Base-by-base conservation (phyloP, 2,113 vertebrate species). In the Menura novaehollandiae region DNA sequence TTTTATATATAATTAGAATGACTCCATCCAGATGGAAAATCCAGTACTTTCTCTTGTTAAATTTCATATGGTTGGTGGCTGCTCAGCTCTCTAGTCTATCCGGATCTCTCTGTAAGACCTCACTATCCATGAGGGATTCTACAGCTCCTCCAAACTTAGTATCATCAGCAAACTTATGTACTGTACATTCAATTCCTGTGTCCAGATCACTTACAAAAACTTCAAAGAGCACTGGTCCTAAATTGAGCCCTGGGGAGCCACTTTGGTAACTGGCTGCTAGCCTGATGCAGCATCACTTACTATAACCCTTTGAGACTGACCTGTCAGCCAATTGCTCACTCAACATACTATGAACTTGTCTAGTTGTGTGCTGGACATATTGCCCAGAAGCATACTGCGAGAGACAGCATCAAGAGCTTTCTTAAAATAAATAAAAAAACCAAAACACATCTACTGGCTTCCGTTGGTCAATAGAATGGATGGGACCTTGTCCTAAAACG, bases 321-420 rank as follows among this genome's bases (percentile, higher is more conserved):
- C 20, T 0, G 0, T 49, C 35, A 49, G 24, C 11, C 27, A 44
- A 1, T 32, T 72, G 4, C 16, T 55, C 27, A 44, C 7, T 7
- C 47, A 27, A 11, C 4, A 7, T 60, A 11, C 20, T 82, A 14
- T 14, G 47, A 44, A 52, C 20, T 51, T 46, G 27, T 39, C 9
- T 20, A 67, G 20, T 32, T 60, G 15, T 0, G 1, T 33, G 47
- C 41, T 67, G 46, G 64, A 77, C 15, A 11, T 47, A 82, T 87
- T 44, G 1, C 27, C 23, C 16, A 39, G 41, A 39, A 85, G 20
- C 7, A 58, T 22, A 18, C 13, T 33, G 6, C 10, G 24, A 47
- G 39, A 59, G 35, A 51, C 11, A 67, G 9, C 28, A 51, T 44
- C 41, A 73, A 73, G 68, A 43, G 0, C 11, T 69, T 59, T 59